These are phyloP conservation scores for Adoxophyes honmai DNA, from an alignment of 1,140 invertebrate species.

Conservation along the genomic window DNA sequence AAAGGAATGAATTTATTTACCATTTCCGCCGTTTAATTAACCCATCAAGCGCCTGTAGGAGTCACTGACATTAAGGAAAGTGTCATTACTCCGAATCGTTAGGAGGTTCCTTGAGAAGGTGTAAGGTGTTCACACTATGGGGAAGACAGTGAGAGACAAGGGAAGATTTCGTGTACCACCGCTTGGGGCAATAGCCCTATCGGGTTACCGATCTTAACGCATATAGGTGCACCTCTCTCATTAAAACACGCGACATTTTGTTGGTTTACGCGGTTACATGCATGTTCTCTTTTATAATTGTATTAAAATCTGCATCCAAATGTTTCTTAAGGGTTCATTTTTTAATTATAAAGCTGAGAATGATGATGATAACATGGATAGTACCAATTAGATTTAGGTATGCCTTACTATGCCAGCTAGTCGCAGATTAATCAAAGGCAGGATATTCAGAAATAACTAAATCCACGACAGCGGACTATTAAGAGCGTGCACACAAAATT, in stretches of 20 bases:
- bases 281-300: too few species aligned
- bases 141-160: background rate
- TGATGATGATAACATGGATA: too few species aligned
- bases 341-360: too few species aligned
- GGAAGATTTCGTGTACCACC: background rate
- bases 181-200: background rate
- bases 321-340: too few species aligned
- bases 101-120: background rate
- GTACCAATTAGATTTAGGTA: too few species aligned
- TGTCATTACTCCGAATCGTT: background rate
- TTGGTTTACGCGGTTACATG: too few species aligned
- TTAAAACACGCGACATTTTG: too few species aligned
- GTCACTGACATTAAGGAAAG: background rate
- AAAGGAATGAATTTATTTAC: background rate
- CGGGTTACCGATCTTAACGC: background rate
- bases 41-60: background rate
- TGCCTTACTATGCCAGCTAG: too few species aligned
- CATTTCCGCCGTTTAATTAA: background rate
- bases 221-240: background rate
- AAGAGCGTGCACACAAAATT: too few species aligned
- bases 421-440: background rate
- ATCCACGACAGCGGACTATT: conserved; percentile 8
- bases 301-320: too few species aligned
- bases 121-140: background rate
- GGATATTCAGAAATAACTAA: conserved; percentile 3